These are phyloP conservation scores for Eurytoma adleriae DNA, from an alignment of 2,888 invertebrate species.

Conservation along the genomic window DNA sequence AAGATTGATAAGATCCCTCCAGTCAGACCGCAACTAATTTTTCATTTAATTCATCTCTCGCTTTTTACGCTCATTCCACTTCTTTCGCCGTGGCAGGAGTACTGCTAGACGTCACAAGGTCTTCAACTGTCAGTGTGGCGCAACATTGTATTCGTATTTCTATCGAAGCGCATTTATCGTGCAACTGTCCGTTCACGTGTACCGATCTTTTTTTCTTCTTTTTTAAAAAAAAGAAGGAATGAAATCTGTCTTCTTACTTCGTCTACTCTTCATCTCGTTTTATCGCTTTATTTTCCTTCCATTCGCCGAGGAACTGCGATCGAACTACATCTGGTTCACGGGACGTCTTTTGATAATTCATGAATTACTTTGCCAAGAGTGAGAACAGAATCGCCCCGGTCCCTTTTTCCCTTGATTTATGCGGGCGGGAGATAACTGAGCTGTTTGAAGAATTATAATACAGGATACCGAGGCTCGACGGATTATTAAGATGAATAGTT, in stretches of 20 bases:
- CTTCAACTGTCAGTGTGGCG: conserved; percentile 33
- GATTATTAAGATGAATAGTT: conserved; percentile 33
- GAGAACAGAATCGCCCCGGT: neutral
- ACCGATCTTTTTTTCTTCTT: neutral
- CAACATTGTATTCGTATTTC: conserved; percentile 42
- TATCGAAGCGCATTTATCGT: conserved; percentile 26
- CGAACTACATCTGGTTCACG: conserved; percentile 1
- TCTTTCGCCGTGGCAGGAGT: neutral
- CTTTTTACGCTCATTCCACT: neutral
- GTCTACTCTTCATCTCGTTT: neutral
- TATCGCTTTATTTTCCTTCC: too few relatives aligned
- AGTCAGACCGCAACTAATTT: conserved; percentile 32
- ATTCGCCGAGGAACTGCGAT: too few relatives aligned
- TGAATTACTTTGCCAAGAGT: neutral
- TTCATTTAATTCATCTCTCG: conserved; percentile 28
- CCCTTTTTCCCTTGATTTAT: conserved; percentile 40
- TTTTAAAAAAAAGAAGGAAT: neutral
- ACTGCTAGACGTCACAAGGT: conserved; percentile 23
- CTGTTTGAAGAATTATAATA: conserved; percentile 39
- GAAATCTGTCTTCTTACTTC: conserved; percentile 1
- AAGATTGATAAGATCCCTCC: conserved; percentile 16
- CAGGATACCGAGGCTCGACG: neutral
- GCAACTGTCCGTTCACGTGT: conserved; percentile 1
- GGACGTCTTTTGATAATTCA: conserved; percentile 34
- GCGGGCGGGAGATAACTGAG: conserved; percentile 14